Conservation (phyloP, 1,140 invertebrate species). For the Mamestra configurata region DNA sequence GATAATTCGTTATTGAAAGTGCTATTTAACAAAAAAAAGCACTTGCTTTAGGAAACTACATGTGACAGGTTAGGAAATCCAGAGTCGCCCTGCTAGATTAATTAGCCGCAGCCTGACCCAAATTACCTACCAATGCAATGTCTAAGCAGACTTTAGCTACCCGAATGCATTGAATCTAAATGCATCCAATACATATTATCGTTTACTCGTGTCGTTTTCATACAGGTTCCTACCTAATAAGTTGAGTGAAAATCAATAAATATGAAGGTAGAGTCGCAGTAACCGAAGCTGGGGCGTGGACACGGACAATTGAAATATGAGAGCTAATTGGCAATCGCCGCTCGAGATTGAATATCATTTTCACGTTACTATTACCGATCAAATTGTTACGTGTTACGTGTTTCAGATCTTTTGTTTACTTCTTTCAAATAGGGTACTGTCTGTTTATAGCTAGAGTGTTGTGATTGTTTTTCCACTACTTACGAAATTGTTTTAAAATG, state of each 20-base stretch:
- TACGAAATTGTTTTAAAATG: background rate
- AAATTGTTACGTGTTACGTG: conserved; percentile 28
- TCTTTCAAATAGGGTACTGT: background rate
- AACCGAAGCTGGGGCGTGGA: conserved; percentile 59
- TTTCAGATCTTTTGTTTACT: conserved; percentile 18
- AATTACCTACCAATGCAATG: too few species aligned
- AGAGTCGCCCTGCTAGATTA: too few species aligned
- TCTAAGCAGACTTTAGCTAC: too few species aligned
- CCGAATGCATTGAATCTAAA: too few species aligned
- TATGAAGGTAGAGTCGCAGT: conserved; percentile 26
- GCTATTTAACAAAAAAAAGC: too few species aligned
- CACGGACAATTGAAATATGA: conserved; percentile 74
- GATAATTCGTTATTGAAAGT: too few species aligned
- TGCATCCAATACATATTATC: too few species aligned
- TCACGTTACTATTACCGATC: conserved; percentile 22
- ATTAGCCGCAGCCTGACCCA: too few species aligned
- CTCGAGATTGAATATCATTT: conserved; percentile 74
- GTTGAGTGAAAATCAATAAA: conserved; percentile 11
- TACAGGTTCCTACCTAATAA: background rate
- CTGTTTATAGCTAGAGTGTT: background rate
- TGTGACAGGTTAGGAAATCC: too few species aligned
- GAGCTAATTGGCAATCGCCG: conserved; percentile 81
- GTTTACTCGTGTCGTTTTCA: too few species aligned
- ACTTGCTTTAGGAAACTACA: too few species aligned
- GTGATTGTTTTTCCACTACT: background rate